Evolutionary conservation across 2,888 invertebrate genomes (phyloP).

Genomic region (Ecliptopera silaceata): DNA sequence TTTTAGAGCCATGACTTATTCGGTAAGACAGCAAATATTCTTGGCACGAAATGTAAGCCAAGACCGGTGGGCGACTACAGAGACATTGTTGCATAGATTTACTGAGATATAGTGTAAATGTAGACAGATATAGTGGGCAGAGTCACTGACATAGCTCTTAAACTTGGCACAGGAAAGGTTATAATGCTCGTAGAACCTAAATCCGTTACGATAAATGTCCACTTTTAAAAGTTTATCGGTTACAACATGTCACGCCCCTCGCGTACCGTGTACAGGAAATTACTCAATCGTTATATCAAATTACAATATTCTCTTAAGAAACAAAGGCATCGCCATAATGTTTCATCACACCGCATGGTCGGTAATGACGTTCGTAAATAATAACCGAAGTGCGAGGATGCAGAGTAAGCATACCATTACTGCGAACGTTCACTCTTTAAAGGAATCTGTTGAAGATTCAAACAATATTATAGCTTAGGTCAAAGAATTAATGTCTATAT

Average conservation of each 20-base stretch:
- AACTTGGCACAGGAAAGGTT: too few relatives aligned
- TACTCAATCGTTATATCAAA: not conserved
- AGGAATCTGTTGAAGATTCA: not conserved
- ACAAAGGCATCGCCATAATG: not conserved
- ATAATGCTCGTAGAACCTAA: too few relatives aligned
- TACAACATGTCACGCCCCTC: too few relatives aligned
- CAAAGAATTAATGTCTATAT: not conserved
- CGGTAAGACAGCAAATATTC: constrained; percentile 18
- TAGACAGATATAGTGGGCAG: not conserved
- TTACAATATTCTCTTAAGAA: not conserved
- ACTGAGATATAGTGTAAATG: too few relatives aligned
- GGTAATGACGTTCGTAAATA: constrained; percentile 33
- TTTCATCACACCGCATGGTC: constrained; percentile 28
- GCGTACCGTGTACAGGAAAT: not conserved
- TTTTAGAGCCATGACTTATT: not conserved
- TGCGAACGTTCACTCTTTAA: constrained; percentile 1
- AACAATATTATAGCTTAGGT: not conserved
- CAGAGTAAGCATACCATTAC: constrained; percentile 12
- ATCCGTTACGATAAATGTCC: too few relatives aligned
- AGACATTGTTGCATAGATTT: constrained; percentile 7
- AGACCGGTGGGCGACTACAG: not conserved
- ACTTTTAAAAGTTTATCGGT: too few relatives aligned
- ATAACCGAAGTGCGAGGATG: constrained; percentile 32
- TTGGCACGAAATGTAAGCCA: constrained; percentile 31
- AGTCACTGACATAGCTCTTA: too few relatives aligned